Evolutionary conservation across 2,113 vertebrate species (phyloP), one percentile per base, ranked within the genome.

Genomic region (Mirounga angustirostris): DNA sequence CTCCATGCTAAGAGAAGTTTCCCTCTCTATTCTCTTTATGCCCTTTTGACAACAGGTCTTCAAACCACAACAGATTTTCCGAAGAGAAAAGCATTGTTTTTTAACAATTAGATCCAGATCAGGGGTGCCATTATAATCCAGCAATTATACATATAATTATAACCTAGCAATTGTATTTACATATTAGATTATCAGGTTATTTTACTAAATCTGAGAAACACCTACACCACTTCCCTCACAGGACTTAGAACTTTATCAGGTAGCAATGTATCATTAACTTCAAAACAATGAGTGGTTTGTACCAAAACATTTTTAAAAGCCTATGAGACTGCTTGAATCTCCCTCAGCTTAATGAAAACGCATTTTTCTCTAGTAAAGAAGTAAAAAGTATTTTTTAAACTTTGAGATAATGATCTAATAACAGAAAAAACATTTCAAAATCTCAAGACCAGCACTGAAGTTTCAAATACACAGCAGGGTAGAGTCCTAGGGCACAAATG

Each of bases 221-320:
- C 10, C 36, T 54, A 67, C 5, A 43, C 18, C 4, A 13, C 24
- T 82, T 83, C 11, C 90, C 40, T 71, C 30, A 28, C 43, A 78
- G 56, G 69, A 92, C 33, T 94, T 78, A 90, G 30, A 40, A 89
- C 58, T 91, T 50, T 89, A 46, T 76, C 88, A 95, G 89, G 13
- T 5, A 83, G n/a, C 90, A 89, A 96, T 30, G 36, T 24, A 94
- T 24, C 85, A 83, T 59, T 59, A 90, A 79, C 82, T 80, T 97
- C 36, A 90, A 76, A 93, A 82, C 86, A 94, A 74, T 54, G 28
- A 89, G 87, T 83, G 13, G 76, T 19, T 73, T 95, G 21, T 43
- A 88, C 10, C 30, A 92, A 90, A 91, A 40, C 61, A 80, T 54
- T 80, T 90, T 94, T 92, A 56, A 95, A 87, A 91, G 40, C 59